Evolutionary conservation across 2,797 vertebrate genomes (phyloP).

Genomic region (Aldrovandia affinis): DNA sequence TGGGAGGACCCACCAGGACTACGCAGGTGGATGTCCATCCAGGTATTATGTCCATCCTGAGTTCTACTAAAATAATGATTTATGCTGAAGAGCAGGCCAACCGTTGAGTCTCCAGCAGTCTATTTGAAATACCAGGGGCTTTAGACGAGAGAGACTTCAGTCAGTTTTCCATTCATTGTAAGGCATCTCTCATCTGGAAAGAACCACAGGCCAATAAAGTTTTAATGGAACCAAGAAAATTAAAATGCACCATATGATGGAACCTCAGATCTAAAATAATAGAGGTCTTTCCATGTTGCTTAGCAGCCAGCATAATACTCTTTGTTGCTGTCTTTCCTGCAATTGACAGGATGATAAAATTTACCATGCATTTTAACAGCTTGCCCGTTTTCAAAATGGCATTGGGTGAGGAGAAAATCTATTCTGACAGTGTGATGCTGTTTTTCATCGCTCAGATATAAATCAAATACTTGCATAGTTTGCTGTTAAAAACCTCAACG

Average conservation of each 20-base stretch:
- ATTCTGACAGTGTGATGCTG: background rate
- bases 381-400: background rate
- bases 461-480: background rate
- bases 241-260: background rate
- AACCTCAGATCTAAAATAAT: background rate
- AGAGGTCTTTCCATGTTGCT: slow-evolving; percentile 10
- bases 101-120: no score
- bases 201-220: slow-evolving; percentile 10
- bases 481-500: background rate
- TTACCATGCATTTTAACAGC: background rate
- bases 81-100: no score
- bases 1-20: no score
- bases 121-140: no score
- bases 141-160: background rate
- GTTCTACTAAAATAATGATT: no score
- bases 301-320: slow-evolving; percentile 1
- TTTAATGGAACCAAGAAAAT: background rate
- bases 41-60: no score
- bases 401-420: background rate
- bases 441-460: background rate
- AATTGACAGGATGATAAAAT: background rate
- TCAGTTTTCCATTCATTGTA: background rate
- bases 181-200: background rate
- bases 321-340: background rate
- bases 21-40: no score